A percentile compares a stretch with the other conserved stretches of the same genome.
phyloP scores from a whole-genome alignment of 2,888 invertebrate genomes.

The Maniola hyperantus region DNA sequence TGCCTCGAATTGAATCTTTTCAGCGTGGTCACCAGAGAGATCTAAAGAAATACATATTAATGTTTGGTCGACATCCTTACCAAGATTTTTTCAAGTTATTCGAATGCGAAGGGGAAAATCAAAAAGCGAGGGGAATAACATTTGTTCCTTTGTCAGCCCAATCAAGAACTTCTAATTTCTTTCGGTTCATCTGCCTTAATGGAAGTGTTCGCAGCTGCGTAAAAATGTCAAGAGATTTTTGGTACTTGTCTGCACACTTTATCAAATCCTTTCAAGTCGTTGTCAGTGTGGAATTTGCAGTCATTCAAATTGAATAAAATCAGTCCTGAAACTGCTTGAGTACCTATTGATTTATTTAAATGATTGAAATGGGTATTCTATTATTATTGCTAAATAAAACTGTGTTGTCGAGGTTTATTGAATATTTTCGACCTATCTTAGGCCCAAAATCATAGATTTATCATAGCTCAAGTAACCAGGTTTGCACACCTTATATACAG shows the following conservation, averaged over 20 bases:
- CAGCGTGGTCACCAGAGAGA: too few relatives aligned
- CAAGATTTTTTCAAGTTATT: background rate
- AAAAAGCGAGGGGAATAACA: background rate
- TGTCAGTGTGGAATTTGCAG: background rate
- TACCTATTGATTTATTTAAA: background rate
- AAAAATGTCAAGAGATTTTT: constrained; percentile 19
- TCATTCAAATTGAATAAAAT: constrained; percentile 3
- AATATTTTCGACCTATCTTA: too few relatives aligned
- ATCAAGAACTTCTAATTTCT: constrained; percentile 22
- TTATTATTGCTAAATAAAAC: too few relatives aligned
- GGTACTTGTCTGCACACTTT: constrained; percentile 5
- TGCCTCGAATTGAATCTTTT: too few relatives aligned
- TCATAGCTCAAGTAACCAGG: too few relatives aligned
- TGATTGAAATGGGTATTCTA: too few relatives aligned
- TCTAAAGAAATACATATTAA: too few relatives aligned
- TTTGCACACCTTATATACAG: too few relatives aligned
- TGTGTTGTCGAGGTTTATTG: too few relatives aligned
- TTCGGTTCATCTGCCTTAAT: constrained; percentile 24
- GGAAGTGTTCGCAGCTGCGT: constrained; percentile 14
- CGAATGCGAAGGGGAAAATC: background rate
- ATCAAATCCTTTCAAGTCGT: constrained; percentile 6
- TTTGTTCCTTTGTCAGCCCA: background rate
- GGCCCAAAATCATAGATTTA: too few relatives aligned
- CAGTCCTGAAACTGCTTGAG: background rate
- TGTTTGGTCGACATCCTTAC: too few relatives aligned